Percentiles rank a stretch among this genome's conserved stretches.
These are phyloP conservation scores for Zaprionus capensis DNA, from an alignment of 1,140 invertebrate genomes.

Conservation along the genomic window DNA sequence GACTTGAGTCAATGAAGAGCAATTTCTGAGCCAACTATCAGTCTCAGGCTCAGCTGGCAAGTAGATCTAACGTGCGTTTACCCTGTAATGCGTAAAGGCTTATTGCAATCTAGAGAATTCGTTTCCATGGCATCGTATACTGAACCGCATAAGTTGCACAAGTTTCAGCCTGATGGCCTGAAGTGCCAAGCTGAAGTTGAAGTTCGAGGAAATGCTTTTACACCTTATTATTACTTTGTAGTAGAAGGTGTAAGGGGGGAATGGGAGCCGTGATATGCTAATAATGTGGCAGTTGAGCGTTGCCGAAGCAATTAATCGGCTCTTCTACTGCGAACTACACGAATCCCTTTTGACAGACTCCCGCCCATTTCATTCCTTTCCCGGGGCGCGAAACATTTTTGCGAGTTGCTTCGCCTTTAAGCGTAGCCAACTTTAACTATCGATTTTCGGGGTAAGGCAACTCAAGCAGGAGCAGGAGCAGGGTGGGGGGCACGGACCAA, in stretches of 20 bases:
- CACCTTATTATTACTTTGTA: background rate
- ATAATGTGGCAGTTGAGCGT: conserved; percentile 3
- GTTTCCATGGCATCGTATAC: background rate
- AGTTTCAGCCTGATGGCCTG: background rate
- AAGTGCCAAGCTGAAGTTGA: background rate
- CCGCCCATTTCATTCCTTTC: background rate
- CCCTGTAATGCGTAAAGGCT: background rate
- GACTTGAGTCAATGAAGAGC: background rate
- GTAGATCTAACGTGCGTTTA: background rate
- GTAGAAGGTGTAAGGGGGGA: background rate
- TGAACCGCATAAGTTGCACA: background rate
- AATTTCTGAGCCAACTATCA: background rate
- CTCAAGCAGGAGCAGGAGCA: background rate
- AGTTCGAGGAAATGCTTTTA: background rate
- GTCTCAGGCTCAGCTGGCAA: background rate
- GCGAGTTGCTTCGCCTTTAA: conserved; percentile 5
- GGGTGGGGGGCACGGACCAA: background rate
- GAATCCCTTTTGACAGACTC: background rate
- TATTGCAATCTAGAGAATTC: background rate
- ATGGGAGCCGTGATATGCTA: background rate
- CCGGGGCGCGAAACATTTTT: background rate
- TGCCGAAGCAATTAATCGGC: conserved; percentile 7
- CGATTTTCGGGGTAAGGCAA: conserved; percentile 35
- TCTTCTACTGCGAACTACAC: background rate
- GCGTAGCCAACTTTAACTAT: conserved; percentile 50